phyloP scores from a whole-genome alignment of 1,140 invertebrate genomes.

The Heliconius himera region DNA sequence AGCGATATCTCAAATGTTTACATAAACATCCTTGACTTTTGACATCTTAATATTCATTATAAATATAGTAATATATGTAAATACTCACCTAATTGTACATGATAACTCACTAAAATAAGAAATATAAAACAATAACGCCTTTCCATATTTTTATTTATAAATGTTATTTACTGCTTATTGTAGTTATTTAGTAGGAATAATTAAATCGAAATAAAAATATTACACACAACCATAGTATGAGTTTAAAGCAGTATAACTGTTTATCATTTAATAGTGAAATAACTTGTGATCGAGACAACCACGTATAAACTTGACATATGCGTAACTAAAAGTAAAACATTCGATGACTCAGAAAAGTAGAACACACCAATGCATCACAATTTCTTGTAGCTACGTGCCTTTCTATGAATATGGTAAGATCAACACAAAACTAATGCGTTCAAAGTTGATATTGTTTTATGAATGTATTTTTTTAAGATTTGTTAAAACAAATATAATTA shows the following conservation, averaged over 20 bases:
- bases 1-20: neutral
- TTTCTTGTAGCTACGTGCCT: neutral
- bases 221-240: neutral
- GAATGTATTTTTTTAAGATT: too few species aligned
- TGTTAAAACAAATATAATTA: too few species aligned
- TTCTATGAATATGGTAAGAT: neutral
- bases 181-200: neutral
- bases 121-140: neutral
- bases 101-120: neutral
- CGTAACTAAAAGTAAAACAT: neutral
- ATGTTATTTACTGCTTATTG: neutral
- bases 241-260: neutral
- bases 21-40: conserved; percentile 30
- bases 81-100: neutral
- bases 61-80: neutral
- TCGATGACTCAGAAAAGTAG: neutral
- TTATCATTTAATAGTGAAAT: neutral
- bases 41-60: conserved; percentile 23
- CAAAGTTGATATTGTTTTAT: neutral
- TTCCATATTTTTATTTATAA: neutral
- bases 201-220: neutral
- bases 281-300: neutral
- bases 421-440: neutral
- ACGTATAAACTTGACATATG: neutral
- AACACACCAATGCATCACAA: neutral